A percentile compares a stretch with the other conserved stretches of the same genome.
These are phyloP conservation scores for Mus caroli DNA, from an alignment of 2,797 vertebrate species.

Conservation along the genomic window DNA sequence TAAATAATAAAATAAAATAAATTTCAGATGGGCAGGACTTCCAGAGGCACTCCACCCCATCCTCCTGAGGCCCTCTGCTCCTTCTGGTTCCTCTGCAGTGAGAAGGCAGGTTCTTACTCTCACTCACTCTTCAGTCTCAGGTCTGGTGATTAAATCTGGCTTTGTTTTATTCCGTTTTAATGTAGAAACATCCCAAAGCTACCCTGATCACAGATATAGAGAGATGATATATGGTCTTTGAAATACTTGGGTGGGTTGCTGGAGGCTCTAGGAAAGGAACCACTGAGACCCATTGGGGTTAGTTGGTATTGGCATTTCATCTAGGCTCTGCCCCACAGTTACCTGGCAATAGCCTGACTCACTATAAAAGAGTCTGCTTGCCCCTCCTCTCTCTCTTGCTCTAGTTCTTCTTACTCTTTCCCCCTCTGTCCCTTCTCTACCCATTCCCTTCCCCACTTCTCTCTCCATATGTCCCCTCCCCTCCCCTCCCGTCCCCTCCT, in stretches of 20 bases:
- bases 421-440: no score
- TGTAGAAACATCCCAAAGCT: background rate
- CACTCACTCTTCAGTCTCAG: background rate
- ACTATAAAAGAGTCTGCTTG: no score
- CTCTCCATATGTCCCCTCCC: no score
- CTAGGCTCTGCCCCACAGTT: no score
- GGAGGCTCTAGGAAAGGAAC: background rate
- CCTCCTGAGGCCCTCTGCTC: background rate
- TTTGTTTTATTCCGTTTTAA: slow-evolving; percentile 24
- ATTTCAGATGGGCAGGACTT: background rate
- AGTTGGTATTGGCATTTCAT: no score
- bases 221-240: background rate
- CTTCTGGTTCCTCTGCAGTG: background rate
- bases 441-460: no score
- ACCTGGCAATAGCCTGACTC: no score
- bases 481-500: no score
- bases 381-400: no score
- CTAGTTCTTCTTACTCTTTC: no score
- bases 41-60: accelerated
- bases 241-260: background rate
- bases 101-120: background rate
- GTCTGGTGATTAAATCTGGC: background rate
- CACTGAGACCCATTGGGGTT: background rate
- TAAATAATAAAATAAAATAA: background rate
- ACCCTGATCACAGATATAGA: background rate